Conservation (phyloP, 1,140 invertebrate genomes). For the Propsilocerus akamusi region DNA sequence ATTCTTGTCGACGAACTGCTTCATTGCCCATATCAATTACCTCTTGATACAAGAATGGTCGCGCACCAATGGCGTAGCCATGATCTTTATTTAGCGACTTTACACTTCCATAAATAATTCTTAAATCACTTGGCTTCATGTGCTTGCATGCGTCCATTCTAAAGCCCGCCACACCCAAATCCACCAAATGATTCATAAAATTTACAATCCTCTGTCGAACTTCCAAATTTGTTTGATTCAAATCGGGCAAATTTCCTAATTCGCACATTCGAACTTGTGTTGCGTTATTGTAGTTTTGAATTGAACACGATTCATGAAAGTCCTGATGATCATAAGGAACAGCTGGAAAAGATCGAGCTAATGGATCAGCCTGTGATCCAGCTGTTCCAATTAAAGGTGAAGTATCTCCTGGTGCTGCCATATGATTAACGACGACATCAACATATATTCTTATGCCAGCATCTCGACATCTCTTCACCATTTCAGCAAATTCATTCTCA, state of each 20-base stretch:
- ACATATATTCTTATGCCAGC: constrained; percentile 59
- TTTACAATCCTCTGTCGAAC: constrained; percentile 44
- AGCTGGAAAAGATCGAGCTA: constrained; percentile 22
- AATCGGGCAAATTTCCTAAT: constrained; percentile 44
- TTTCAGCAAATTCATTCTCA: constrained; percentile 46
- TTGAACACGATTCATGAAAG: constrained; percentile 31
- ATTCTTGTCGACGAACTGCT: constrained; percentile 34
- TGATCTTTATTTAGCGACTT: constrained; percentile 35
- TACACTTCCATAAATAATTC: constrained; percentile 36
- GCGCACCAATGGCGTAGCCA: constrained; percentile 32
- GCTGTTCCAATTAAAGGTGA: constrained; percentile 27
- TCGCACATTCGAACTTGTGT: constrained; percentile 50
- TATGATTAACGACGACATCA: constrained; percentile 60
- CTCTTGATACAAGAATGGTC: constrained; percentile 59
- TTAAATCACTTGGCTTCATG: constrained; percentile 60
- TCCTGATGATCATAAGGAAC: constrained; percentile 27
- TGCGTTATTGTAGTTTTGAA: constrained; percentile 27
- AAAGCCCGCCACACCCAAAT: constrained; percentile 59
- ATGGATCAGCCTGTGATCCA: constrained; percentile 26
- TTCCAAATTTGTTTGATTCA: constrained; percentile 38
- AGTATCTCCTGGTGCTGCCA: constrained; percentile 34
- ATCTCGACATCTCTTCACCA: constrained; percentile 54
- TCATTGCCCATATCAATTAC: constrained; percentile 61
- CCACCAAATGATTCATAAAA: constrained; percentile 46
- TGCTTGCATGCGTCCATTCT: constrained; percentile 51